Conservation (phyloP, 2,797 vertebrate species). For the Rousettus madagascariensis region DNA sequence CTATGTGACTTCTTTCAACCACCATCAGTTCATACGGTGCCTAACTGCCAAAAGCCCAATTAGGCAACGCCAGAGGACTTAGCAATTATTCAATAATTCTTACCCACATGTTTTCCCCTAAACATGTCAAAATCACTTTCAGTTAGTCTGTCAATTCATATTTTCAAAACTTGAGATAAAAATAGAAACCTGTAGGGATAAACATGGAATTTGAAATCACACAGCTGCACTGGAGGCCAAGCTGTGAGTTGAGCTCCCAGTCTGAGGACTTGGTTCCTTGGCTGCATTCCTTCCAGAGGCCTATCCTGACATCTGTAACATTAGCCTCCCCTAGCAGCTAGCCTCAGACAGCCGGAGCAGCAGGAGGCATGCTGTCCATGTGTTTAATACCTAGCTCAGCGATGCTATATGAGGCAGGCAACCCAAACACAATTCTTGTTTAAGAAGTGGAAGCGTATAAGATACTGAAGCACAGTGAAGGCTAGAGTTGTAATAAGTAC, state of each 20-base stretch:
- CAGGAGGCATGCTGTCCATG: background rate
- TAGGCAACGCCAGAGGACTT: background rate
- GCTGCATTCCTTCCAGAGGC: background rate
- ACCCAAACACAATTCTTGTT: background rate
- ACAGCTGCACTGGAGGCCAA: background rate
- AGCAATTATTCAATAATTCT: conserved; percentile 42
- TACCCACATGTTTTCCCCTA: conserved; percentile 47
- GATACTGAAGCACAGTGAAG: background rate
- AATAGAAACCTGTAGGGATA: conserved; percentile 44
- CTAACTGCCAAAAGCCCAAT: background rate
- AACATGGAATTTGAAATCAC: conserved; percentile 34
- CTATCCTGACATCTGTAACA: background rate
- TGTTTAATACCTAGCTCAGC: background rate
- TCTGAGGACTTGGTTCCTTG: background rate
- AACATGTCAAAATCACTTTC: conserved; percentile 11
- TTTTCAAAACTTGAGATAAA: conserved; percentile 55
- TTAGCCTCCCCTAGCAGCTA: background rate
- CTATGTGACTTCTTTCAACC: background rate
- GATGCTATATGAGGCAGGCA: background rate
- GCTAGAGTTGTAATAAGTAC: background rate
- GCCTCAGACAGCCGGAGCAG: background rate
- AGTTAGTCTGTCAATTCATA: background rate
- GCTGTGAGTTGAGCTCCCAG: background rate
- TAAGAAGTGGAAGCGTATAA: background rate
- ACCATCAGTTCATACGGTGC: accelerated